Evolutionary conservation across 1,140 invertebrate species (phyloP), one percentile per base, ranked within the genome.

Genomic region (Hyposmocoma kahamanoa): DNA sequence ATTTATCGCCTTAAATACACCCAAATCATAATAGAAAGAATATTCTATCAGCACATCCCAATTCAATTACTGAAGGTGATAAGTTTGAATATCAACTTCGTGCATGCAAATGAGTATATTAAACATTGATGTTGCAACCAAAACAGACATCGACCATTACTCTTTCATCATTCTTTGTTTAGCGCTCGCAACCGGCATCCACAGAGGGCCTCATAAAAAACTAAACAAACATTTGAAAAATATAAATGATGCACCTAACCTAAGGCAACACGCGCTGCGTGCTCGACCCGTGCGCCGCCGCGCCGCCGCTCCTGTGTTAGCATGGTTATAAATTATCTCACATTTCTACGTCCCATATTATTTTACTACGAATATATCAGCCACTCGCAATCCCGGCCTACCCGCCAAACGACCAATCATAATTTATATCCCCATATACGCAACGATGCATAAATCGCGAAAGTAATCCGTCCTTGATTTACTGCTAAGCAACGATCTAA

Each of bases 191-290:
- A 68, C 66, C 67, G 72, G 63, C 67, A 62, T 75, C 67, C 61
- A 72, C 66, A 73, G 60, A 63, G 63, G 64, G 65, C 47, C 53
- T 58, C 50, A 63, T 72, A 76, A 83, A 82, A 81, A 78, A 79
- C 64, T 74, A 79, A 73, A 70, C 73, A 84, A 81, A 84, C 73
- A 76, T 82, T 60, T 73, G 65, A 72, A 77, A 79, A 81, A 83
- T 81, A 84, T 83, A 80, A 83, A 84, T 81, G 75, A 82, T 81
- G 72, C 69, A 62, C 59, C 75, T 81, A 81, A 82, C 74, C 61
- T 66, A 67, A 71, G 66, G 70, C 77, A 75, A 72, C 72, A 70
- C 36, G 56, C 62, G 69, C 55, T 71, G 69, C 71, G 67, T 80
- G 76, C 70, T 54, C 48, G 67, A 55, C 34, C 56, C 67, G 52